Percentiles rank a stretch among this genome's conserved stretches.
Conservation (phyloP, 92 coral and sea anemone genomes). For the Galaxea fascicularis region DNA sequence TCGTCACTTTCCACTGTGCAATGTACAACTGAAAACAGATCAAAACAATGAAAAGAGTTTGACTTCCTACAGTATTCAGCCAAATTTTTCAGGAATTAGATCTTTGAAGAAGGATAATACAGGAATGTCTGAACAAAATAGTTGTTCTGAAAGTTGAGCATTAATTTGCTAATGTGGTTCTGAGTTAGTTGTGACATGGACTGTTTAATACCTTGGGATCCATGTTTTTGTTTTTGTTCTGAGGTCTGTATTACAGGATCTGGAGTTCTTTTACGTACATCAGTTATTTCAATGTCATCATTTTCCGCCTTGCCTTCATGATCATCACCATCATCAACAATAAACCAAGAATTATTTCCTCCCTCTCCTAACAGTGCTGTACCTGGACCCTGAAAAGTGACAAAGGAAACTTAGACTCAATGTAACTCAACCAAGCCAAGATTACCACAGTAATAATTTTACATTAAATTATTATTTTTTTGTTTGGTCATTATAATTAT, state of each 20-base stretch:
- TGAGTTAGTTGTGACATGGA: not conserved
- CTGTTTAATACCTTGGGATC: constrained; percentile 19
- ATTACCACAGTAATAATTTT: no score
- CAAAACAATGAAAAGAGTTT: not conserved
- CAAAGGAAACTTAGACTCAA: not conserved
- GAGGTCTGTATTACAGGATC: not conserved
- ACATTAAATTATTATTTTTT: no score
- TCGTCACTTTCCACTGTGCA: constrained; percentile 51
- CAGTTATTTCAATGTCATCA: constrained; percentile 50
- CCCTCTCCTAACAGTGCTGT: constrained; percentile 96
- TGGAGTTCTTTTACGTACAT: not conserved
- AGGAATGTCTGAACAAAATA: no score
- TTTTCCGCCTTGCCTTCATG: constrained; percentile 59
- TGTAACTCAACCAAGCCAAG: not conserved
- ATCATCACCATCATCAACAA: constrained; percentile 53
- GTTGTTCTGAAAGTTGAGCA: no score
- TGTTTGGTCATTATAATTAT: no score
- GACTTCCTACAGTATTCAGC: no score
- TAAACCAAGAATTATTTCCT: constrained; percentile 84
- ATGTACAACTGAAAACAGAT: constrained; percentile 17
- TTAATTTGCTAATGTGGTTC: not conserved
- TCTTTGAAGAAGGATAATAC: no score
- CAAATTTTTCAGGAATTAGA: no score
- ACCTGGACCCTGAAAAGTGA: constrained; percentile 80
- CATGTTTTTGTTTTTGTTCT: constrained; percentile 12